A percentile compares a stretch with the other conserved stretches of the same genome.
Conservation (phyloP, 2,113 vertebrate species). For the Microtus oregoni region DNA sequence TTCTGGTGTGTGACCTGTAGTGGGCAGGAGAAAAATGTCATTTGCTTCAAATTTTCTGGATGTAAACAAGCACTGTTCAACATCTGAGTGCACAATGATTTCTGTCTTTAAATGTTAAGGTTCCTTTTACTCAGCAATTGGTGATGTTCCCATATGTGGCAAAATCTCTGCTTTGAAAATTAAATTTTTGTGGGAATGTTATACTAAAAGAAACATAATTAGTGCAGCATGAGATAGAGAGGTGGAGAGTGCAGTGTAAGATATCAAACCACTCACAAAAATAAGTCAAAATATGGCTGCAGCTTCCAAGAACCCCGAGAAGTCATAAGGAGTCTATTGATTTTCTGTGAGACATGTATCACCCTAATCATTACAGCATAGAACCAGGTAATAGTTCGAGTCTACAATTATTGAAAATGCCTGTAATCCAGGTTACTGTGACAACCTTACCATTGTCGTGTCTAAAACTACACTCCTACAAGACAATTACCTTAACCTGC, state of each 20-base stretch:
- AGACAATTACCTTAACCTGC: not conserved
- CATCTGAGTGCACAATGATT: too few relatives aligned
- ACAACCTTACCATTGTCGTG: not conserved
- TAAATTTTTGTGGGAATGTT: not conserved
- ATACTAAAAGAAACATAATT: not conserved
- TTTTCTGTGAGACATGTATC: not conserved
- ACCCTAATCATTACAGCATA: not conserved
- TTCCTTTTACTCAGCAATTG: not conserved
- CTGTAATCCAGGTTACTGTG: not conserved
- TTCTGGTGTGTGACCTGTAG: not conserved
- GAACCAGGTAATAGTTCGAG: not conserved
- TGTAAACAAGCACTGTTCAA: rapidly evolving
- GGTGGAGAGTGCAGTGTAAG: not conserved
- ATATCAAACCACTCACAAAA: not conserved
- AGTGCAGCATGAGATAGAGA: not conserved
- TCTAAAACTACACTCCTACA: not conserved
- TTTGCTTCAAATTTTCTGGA: not conserved
- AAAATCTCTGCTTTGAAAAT: not conserved
- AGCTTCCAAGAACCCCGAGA: not conserved
- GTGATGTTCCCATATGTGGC: not conserved
- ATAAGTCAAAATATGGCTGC: not conserved
- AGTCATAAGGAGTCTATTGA: not conserved
- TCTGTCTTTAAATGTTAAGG: not conserved
- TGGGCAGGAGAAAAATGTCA: not conserved
- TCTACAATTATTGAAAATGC: not conserved